Base-by-base conservation (phyloP, 2,797 vertebrate species). In the Ptychobarbus kaznakovi region DNA sequence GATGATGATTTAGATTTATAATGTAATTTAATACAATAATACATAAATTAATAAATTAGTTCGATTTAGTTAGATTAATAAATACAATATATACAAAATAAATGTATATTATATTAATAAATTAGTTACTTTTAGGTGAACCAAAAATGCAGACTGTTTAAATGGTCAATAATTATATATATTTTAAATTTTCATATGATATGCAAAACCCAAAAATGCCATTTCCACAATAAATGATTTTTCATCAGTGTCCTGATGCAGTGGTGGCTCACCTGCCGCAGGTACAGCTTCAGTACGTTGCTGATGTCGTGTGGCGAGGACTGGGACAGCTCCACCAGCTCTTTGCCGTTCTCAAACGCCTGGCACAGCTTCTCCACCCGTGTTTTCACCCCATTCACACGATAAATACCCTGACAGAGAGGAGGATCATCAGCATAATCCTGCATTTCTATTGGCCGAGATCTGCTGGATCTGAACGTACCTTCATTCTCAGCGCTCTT, bases 301-400 rank as follows among this genome's bases (percentile, higher is more conserved):
- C 98, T 98, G 91, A 99, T 97, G 90, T 99, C 98, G 0, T 99
- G 98, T 0, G 98, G 97, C 0, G 97, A 97, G 46, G 97, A 97
- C 93, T 99, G 97, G 0, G 97, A 98, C 82, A 99, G 92, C 89
- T 99, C 98, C 66, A 99, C 98, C 89, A 99, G 94, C 89, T 99
- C 98, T 81, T 99, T 97, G 63, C 97, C 98, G 0, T 97, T 98
- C 93, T 99, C 98, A 86, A 99, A 99, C 0, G 97, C 97, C 93
- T 99, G 98, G 89, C 98, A 99, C 72, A 99, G 95, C 92, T 99
- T 99, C 93, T 99, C 98, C 91, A 99, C 98, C 0, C 97, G 96
- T 0, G 98, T 97, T 93, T 99, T 99, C 84, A 99, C 98, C 0
- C 98, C 98, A 0, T 99, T 99, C 13, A 99, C 97, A 0, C 98